Conservation (phyloP, 2,113 vertebrate species). For the Stercorarius parasiticus region DNA sequence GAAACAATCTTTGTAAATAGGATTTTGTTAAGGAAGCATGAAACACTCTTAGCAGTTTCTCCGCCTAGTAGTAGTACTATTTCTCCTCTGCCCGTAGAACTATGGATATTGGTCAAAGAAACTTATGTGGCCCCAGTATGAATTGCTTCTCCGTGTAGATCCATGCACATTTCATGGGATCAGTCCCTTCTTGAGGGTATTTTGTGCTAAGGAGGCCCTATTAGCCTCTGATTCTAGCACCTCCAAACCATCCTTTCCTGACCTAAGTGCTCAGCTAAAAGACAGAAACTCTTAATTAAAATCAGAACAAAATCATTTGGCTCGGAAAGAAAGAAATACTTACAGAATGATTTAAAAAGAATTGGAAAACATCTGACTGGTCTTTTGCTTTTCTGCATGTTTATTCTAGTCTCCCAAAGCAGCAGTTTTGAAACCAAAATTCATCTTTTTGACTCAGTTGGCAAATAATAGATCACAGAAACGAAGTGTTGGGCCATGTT, state of each 20-base stretch:
- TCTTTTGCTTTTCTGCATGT: not conserved
- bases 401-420: not conserved
- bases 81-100: not conserved
- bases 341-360: not conserved
- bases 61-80: not conserved
- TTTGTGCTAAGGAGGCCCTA: not conserved
- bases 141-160: not conserved
- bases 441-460: not conserved
- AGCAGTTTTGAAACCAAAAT: not conserved
- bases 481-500: not conserved
- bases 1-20: not conserved
- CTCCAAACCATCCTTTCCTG: not conserved
- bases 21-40: not conserved
- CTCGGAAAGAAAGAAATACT: not conserved
- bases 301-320: not conserved
- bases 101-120: not conserved
- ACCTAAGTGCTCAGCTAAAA: not conserved
- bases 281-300: not conserved
- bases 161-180: rapidly evolving
- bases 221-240: not conserved
- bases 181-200: not conserved
- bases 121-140: not conserved
- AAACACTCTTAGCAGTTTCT: not conserved
- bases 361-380: not conserved
- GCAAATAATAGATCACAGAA: not conserved